Evolutionary conservation across 2,888 invertebrate genomes (phyloP).

Genomic region (Drosophila peninsularis): DNA sequence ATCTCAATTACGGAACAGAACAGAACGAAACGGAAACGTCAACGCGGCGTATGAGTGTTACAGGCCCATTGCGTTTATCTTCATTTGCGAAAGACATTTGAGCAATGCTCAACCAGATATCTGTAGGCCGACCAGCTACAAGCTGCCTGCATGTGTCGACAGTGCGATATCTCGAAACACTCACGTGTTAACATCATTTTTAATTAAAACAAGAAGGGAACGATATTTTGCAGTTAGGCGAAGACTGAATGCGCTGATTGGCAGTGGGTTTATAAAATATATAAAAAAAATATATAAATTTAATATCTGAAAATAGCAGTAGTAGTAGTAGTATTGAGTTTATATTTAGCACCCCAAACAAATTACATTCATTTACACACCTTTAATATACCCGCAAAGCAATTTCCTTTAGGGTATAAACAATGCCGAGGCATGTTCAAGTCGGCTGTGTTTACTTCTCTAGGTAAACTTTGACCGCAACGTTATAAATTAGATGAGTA

Average conservation of each 20-base stretch:
- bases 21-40: conserved; percentile 2
- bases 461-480: conserved; percentile 18
- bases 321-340: too few relatives aligned
- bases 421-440: conserved; percentile 3
- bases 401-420: conserved; percentile 5
- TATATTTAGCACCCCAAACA: neutral
- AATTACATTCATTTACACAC: neutral
- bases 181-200: conserved; percentile 73
- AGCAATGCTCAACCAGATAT: conserved; percentile 41
- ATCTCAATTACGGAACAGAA: conserved; percentile 47
- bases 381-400: neutral
- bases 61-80: conserved; percentile 59
- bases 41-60: conserved; percentile 31
- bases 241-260: neutral
- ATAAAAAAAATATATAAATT: too few relatives aligned
- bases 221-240: neutral
- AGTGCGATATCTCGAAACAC: conserved; percentile 43
- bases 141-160: conserved; percentile 30
- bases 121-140: conserved; percentile 37
- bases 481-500: conserved; percentile 14
- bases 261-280: neutral
- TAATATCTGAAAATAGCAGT: too few relatives aligned
- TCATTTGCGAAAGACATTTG: conserved; percentile 55
- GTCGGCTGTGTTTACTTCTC: conserved; percentile 5
- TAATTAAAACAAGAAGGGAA: conserved; percentile 54